A percentile compares a stretch with the other conserved stretches of the same genome.
Evolutionary conservation across 1,140 invertebrate genomes (phyloP).

Genomic region (Musca domestica): DNA sequence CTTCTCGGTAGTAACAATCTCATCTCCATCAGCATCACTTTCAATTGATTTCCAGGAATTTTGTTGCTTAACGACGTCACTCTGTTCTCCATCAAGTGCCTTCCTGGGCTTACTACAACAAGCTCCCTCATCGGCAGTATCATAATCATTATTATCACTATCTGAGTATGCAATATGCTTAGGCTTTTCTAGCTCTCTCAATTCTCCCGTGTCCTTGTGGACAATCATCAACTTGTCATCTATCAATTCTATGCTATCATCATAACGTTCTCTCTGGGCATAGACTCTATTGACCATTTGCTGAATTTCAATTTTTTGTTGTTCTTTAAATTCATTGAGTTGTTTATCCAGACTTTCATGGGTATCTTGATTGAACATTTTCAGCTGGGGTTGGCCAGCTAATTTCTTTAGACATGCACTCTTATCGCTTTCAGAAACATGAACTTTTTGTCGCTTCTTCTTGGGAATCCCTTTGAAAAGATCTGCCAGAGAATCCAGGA

Average conservation of each 20-base stretch:
- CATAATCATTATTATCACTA: conserved; percentile 30
- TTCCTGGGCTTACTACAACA: neutral
- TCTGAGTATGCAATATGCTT: neutral
- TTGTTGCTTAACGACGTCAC: too few species aligned
- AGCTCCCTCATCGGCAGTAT: conserved; percentile 34
- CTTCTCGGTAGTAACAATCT: too few species aligned
- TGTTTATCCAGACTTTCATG: conserved; percentile 29
- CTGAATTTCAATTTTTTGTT: conserved; percentile 27
- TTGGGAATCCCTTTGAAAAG: neutral
- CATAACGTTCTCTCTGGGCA: conserved; percentile 36
- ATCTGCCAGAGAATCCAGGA: too few species aligned
- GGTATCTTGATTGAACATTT: conserved; percentile 29
- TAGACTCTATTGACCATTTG: conserved; percentile 35
- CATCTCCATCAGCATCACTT: too few species aligned
- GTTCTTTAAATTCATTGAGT: conserved; percentile 26
- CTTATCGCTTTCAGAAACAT: neutral
- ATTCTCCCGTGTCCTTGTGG: conserved; percentile 37
- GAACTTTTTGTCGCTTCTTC: neutral
- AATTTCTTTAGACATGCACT: conserved; percentile 22
- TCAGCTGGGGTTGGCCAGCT: conserved; percentile 26
- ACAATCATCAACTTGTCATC: conserved; percentile 42
- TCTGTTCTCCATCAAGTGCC: too few species aligned
- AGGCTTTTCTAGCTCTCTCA: conserved; percentile 29
- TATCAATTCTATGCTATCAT: conserved; percentile 42
- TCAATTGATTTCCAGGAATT: too few species aligned